Conservation (phyloP, 2,888 invertebrate genomes). For the Byasa hedistus region DNA sequence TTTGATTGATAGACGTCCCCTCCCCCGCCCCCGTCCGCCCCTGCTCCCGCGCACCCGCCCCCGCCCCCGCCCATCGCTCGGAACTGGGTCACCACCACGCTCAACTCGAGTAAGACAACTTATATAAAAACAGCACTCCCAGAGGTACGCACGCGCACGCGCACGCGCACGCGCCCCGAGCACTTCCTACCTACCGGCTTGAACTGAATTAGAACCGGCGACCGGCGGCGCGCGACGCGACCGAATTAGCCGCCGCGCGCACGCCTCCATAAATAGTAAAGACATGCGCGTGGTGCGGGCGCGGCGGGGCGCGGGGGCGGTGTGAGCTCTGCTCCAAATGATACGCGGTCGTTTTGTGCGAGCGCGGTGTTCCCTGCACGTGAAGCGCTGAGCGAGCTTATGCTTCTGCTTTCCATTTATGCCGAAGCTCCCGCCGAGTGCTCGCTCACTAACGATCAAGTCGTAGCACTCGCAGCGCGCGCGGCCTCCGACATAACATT, state of each 20-base stretch:
- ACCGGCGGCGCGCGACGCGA: slow-evolving; percentile 55
- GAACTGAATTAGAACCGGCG: slow-evolving; percentile 47
- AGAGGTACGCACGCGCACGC: slow-evolving; percentile 6
- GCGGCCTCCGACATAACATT: slow-evolving; percentile 16
- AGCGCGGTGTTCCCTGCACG: slow-evolving; percentile 53
- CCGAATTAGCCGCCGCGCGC: slow-evolving; percentile 55
- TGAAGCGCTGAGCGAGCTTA: slow-evolving; percentile 44
- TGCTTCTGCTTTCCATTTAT: slow-evolving; percentile 52
- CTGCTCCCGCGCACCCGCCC: slow-evolving; percentile 32
- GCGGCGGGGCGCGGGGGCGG: too few relatives aligned
- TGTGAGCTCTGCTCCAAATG: neutral
- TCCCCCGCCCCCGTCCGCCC: slow-evolving; percentile 31
- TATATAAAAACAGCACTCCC: neutral
- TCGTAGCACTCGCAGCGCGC: too few relatives aligned
- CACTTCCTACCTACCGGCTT: slow-evolving; percentile 7
- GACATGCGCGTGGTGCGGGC: slow-evolving; percentile 38
- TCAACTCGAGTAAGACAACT: neutral
- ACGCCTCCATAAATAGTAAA: slow-evolving; percentile 76
- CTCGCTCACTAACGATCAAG: too few relatives aligned
- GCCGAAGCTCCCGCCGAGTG: slow-evolving; percentile 37
- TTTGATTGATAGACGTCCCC: slow-evolving; percentile 46
- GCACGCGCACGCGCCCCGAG: neutral
- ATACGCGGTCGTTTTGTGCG: slow-evolving; percentile 44
- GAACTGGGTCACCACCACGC: slow-evolving; percentile 58
- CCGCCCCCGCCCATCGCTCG: slow-evolving; percentile 40